These are phyloP conservation scores for Bicyclus anynana DNA, from an alignment of 1,140 invertebrate genomes.

Conservation along the genomic window DNA sequence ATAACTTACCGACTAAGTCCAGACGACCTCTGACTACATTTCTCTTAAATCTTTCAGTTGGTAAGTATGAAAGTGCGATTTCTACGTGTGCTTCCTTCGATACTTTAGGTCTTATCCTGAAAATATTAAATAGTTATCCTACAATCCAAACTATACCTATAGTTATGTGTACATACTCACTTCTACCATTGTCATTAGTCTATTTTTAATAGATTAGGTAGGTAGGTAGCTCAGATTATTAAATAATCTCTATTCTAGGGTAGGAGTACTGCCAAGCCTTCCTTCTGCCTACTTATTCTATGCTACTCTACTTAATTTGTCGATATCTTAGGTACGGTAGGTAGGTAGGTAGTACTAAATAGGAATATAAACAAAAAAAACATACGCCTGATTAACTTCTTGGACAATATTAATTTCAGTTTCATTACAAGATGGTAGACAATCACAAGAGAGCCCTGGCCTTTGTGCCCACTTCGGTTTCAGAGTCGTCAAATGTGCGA, in stretches of 20 bases:
- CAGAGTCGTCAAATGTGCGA: conserved; percentile 78
- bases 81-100: conserved; percentile 69
- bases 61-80: conserved; percentile 77
- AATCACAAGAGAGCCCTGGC: conserved; percentile 77
- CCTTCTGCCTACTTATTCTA: no score
- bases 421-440: conserved; percentile 80
- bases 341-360: no score
- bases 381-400: conserved; percentile 55
- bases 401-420: conserved; percentile 79
- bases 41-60: conserved; percentile 80
- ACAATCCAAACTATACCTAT: neutral
- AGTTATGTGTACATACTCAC: no score
- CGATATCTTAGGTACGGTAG: no score
- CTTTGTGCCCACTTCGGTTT: conserved; percentile 59
- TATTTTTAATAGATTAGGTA: no score
- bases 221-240: no score
- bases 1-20: conserved; percentile 79
- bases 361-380: neutral
- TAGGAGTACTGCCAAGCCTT: no score
- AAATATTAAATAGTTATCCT: conserved; percentile 13
- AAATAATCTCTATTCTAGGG: no score
- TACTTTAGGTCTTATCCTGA: conserved; percentile 32
- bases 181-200: no score
- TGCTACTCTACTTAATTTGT: no score
- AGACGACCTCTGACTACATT: conserved; percentile 79